Evolutionary conservation across 2,888 invertebrate genomes (phyloP), one percentile per base, ranked within the genome.

Genomic region (Griposia aprilina): DNA sequence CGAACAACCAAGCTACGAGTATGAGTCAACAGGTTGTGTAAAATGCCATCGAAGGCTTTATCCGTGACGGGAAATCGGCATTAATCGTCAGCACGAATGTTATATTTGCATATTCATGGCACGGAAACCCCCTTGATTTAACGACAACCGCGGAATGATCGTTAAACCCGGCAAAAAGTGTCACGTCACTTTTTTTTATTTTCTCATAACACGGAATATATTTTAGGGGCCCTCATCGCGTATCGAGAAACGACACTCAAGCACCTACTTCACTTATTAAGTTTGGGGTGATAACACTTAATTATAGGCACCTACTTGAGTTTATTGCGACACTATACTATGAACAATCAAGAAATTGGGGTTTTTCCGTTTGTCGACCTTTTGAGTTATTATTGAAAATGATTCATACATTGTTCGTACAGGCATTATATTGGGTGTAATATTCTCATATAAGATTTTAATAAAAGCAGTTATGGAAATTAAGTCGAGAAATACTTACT

Each of bases 91-190:
- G 88, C 90, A 90, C 90, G 90, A 92, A 92, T 92, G 91, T 91
- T 87, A 88, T 91, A 93, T 94, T 93, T 94, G 94, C 94, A 95
- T 94, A 94, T 94, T 94, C 94, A 94, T 93, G 91, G 90, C 92
- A 92, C 90, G 91, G 88, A 91, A 91, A 90, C 89, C 91, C 92
- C 92, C 91, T 91, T 92, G 92, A 92, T 94, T 93, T 93, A 93
- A 93, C 91, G 93, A 92, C 93, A 91, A 90, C 92, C 92, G 85
- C 90, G 88, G 89, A 90, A 91, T 92, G 91, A 93, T 94, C 93
- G 93, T 92, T 93, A 91, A 92, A 90, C 89, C 91, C 87, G 78
- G 88, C 90, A 92, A 93, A 94, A 94, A 93, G 88, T 91, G 92
- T 90, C 92, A 90, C 91, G 93, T 93, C 91, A 92, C 86, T 90